Base-by-base conservation (phyloP, 2,888 invertebrate genomes). In the Yponomeuta sedellus region DNA sequence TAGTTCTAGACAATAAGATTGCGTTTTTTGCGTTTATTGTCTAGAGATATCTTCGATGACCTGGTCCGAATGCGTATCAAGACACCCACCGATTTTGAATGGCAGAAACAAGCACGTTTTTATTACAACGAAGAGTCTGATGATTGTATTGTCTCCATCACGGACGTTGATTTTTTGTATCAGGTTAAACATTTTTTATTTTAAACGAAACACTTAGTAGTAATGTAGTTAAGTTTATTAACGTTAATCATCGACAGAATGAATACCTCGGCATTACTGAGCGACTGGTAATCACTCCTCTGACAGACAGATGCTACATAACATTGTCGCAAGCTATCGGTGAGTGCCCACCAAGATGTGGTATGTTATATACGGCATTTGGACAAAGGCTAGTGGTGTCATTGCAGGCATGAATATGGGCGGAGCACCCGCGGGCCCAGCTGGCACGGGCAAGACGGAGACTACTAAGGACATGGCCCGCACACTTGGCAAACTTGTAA, bases 391-490 rank as follows among this genome's bases (percentile, higher is more conserved):
- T 34, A 34, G 34, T 8, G 6, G 6, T 16, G 5, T 52, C 1
- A 52, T 52, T 52, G 16, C 56, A 66, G 93, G 95, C 69, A 96
- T 97, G 94, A 95, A 94, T 70, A 96, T 97, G 94, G 97, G 97
- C 1, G 97, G 97, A 4, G 97, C 97, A 10, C 97, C 97, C 0
- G 97, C 97, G n/a, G 97, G 97, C 0, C 97, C 97, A 3, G 97
- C 97, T 1, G 97, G 97, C 4, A 97, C 97, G 0, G 97, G 97
- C 22, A 97, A 97, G 91, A 97, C 97, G 0, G 97, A 97, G 85
- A 97, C 97, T 1, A 95, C 95, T 0, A 97, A 97, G 82, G 97
- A 97, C 77, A 97, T 97, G 97, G 97, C 95, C 0, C 93, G 97
- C 73, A 95, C 97, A 0, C 91, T 97, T 0, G 97, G 97, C 20